Percentiles rank a stretch among this genome's conserved stretches.
Evolutionary conservation across 2,888 invertebrate genomes (phyloP).

Genomic region (Tenthredo notha): DNA sequence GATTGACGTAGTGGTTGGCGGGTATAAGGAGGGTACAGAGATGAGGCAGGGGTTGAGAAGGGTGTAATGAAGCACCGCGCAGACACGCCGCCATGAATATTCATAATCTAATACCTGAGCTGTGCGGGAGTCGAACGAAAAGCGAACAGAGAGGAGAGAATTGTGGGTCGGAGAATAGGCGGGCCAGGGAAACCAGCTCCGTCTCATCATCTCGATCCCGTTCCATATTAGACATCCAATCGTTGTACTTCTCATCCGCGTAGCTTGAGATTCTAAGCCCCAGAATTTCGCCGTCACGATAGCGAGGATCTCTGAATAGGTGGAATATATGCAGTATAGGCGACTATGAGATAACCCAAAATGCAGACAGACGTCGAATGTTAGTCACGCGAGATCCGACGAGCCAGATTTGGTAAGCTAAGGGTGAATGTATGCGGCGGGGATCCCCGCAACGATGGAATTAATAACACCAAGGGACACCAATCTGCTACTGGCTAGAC

Average conservation of each 20-base stretch:
- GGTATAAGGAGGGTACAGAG: constrained; percentile 33
- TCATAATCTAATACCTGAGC: constrained; percentile 79
- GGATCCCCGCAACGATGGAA: constrained; percentile 71
- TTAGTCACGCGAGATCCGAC: constrained; percentile 67
- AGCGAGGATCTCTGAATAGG: background rate
- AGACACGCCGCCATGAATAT: constrained; percentile 78
- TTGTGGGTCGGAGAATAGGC: constrained; percentile 23
- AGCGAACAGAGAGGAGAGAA: constrained; percentile 26
- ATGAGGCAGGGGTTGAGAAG: constrained; percentile 62
- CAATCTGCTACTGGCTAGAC: constrained; percentile 67
- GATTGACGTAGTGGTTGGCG: constrained; percentile 71
- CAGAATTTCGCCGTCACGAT: background rate
- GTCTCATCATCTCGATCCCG: constrained; percentile 74
- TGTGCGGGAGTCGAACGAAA: constrained; percentile 56
- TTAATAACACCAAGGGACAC: constrained; percentile 76
- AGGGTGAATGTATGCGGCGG: background rate
- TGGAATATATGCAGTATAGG: background rate
- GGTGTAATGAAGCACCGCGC: constrained; percentile 78
- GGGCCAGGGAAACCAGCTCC: constrained; percentile 7
- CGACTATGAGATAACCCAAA: background rate
- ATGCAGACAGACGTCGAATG: constrained; percentile 55
- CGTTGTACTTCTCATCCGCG: constrained; percentile 12
- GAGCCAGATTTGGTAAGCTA: constrained; percentile 66
- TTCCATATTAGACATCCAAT: constrained; percentile 74
- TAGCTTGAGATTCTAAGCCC: constrained; percentile 9